Percentiles rank a stretch among this genome's conserved stretches.
Conservation (phyloP, 1,140 invertebrate species). For the Diprion similis region DNA sequence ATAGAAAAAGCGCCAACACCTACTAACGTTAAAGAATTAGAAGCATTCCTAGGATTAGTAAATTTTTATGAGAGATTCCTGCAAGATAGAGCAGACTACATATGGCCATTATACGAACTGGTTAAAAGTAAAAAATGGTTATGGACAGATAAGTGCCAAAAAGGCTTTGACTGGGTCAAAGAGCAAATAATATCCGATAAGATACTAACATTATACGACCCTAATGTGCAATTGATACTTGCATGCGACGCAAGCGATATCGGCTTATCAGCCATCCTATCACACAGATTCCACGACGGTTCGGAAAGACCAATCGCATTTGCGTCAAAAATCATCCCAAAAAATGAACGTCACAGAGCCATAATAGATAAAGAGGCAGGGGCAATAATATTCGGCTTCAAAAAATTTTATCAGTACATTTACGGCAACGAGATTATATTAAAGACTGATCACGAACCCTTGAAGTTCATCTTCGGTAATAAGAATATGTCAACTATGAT, state of each 20-base stretch:
- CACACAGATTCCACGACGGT: constrained; percentile 20
- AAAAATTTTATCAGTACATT: constrained; percentile 45
- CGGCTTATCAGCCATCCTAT: constrained; percentile 25
- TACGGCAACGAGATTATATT: too few species aligned
- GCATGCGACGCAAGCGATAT: constrained; percentile 30
- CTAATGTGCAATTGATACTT: constrained; percentile 28
- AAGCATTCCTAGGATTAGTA: constrained; percentile 37
- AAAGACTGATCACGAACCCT: too few species aligned
- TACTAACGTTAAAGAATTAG: constrained; percentile 35
- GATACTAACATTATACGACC: constrained; percentile 35
- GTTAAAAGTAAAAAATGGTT: not conserved
- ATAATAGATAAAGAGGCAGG: too few species aligned
- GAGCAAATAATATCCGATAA: constrained; percentile 35
- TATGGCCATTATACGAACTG: constrained; percentile 11
- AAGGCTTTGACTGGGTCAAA: too few species aligned
- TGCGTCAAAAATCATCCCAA: too few species aligned
- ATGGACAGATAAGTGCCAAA: constrained; percentile 6
- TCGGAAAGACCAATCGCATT: constrained; percentile 53
- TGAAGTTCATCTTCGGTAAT: too few species aligned
- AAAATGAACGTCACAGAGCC: too few species aligned
- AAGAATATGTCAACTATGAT: too few species aligned
- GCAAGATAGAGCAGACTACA: constrained; percentile 11
- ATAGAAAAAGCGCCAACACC: constrained; percentile 35
- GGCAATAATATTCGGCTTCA: too few species aligned
- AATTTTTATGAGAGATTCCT: constrained; percentile 25